Evolutionary conservation across 2,888 invertebrate species (phyloP).

Genomic region (Strigamia crassipes): DNA sequence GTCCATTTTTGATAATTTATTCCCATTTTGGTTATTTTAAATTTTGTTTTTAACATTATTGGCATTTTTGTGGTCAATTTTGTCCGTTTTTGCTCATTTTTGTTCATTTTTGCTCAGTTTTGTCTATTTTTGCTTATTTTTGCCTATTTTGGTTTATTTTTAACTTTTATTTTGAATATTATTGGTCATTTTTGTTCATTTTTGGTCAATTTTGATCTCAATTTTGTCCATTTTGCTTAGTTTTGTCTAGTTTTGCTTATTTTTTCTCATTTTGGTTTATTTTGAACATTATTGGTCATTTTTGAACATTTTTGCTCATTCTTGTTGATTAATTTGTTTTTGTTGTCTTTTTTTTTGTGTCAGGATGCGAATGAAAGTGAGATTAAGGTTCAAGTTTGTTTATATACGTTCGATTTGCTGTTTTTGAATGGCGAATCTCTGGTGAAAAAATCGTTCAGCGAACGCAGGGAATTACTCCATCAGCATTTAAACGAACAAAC

Average conservation of each 20-base stretch:
- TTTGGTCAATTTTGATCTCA: neutral
- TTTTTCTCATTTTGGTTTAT: neutral
- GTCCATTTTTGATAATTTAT: too few relatives aligned
- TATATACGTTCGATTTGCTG: constrained; percentile 94
- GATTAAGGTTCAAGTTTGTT: constrained; percentile 87
- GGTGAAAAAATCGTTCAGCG: constrained; percentile 75
- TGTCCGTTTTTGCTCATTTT: too few relatives aligned
- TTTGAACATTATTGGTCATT: too few relatives aligned
- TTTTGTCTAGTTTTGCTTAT: too few relatives aligned
- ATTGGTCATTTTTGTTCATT: neutral
- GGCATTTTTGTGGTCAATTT: too few relatives aligned
- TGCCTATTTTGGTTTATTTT: too few relatives aligned
- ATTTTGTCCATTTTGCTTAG: too few relatives aligned
- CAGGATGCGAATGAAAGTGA: constrained; percentile 75
- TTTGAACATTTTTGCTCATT: neutral
- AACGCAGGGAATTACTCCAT: constrained; percentile 73
- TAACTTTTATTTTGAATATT: too few relatives aligned
- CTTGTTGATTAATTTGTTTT: constrained; percentile 43
- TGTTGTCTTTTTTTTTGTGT: constrained; percentile 51
- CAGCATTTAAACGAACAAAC: constrained; percentile 69
- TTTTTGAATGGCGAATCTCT: constrained; percentile 86
- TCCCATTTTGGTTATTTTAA: too few relatives aligned
- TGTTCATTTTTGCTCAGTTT: too few relatives aligned
- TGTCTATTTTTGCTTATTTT: too few relatives aligned
- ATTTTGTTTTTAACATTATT: too few relatives aligned